phyloP scores from a whole-genome alignment of 2,113 vertebrate genomes.

The Loxodonta africana region DNA sequence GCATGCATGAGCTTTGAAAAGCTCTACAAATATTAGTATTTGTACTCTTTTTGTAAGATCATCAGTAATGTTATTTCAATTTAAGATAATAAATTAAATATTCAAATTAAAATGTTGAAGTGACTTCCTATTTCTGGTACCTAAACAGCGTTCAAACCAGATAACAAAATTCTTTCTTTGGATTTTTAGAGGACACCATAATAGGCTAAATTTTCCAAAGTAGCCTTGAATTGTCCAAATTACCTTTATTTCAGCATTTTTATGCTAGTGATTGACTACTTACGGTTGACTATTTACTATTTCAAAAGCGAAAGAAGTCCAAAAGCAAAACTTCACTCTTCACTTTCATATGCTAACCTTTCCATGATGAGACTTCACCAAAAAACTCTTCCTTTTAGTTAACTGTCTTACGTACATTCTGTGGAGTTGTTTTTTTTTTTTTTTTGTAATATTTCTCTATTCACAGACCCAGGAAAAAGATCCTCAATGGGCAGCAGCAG shows the following conservation, averaged over 20 bases:
- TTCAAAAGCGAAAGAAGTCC: neutral
- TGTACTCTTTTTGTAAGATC: neutral
- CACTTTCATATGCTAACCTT: neutral
- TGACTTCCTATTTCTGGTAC: neutral
- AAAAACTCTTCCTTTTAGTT: neutral
- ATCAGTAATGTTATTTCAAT: neutral
- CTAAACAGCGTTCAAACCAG: neutral
- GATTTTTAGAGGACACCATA: neutral
- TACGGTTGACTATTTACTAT: neutral
- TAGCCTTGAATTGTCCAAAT: neutral
- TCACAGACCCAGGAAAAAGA: neutral
- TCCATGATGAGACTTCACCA: neutral
- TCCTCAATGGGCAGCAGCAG: slow-evolving; percentile 4
- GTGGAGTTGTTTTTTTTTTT: neutral
- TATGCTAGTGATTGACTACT: neutral
- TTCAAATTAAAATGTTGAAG: neutral
- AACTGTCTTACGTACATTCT: neutral
- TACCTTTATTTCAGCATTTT: neutral
- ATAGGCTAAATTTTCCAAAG: neutral
- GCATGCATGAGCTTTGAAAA: neutral
- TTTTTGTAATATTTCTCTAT: neutral
- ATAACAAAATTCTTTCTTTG: neutral
- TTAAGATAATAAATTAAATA: slow-evolving; percentile 1
- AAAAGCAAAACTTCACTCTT: neutral
- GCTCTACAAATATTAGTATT: neutral